Conservation (phyloP, 2,888 invertebrate genomes). For the Mythimna ferrago region DNA sequence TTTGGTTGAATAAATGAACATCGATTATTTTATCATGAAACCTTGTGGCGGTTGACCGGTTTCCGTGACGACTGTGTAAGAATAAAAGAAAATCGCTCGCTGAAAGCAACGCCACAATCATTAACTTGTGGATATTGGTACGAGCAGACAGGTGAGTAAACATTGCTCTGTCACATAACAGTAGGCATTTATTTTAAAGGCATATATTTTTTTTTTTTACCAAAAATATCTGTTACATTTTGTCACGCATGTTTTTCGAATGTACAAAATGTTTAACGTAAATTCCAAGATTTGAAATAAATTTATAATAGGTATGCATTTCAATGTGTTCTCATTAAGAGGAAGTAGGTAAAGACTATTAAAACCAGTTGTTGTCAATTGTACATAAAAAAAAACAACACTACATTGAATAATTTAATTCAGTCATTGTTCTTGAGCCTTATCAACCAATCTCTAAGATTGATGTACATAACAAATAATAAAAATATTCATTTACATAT, state of each 20-base stretch:
- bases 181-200: background rate
- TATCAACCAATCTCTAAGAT: conserved; percentile 5
- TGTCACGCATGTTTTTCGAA: background rate
- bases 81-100: conserved; percentile 12
- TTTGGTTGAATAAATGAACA: background rate
- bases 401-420: background rate
- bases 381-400: too few species aligned
- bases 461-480: background rate
- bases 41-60: conserved; percentile 6
- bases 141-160: conserved; percentile 22
- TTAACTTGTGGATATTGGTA: conserved; percentile 5
- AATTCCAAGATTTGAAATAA: background rate
- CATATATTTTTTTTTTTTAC: background rate
- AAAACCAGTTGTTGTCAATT: background rate
- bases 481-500: background rate
- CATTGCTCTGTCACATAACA: background rate
- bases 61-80: background rate
- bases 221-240: background rate
- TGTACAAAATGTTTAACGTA: background rate
- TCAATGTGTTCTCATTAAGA: background rate
- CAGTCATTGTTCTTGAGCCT: background rate
- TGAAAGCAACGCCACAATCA: background rate
- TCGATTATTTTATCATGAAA: background rate
- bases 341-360: background rate
- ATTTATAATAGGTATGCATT: too few species aligned